Percentiles rank a stretch among this genome's conserved stretches.
phyloP scores from a whole-genome alignment of 2,113 vertebrate genomes.

The Thunnus maccoyii region DNA sequence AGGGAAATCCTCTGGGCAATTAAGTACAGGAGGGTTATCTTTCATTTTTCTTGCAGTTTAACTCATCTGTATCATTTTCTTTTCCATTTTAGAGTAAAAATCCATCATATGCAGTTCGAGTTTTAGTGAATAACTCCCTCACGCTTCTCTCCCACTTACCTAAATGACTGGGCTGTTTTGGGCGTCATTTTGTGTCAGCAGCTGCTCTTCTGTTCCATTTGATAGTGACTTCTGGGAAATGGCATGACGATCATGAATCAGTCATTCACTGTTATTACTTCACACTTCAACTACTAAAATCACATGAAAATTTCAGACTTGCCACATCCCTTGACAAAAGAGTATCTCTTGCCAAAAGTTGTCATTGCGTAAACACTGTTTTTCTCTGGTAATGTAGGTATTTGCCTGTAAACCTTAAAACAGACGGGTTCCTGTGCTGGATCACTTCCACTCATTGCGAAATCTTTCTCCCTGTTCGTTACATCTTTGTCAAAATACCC shows the following conservation, averaged over 20 bases:
- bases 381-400: not conserved
- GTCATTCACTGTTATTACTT: not conserved
- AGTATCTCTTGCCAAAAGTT: not conserved
- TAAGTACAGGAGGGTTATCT: not conserved
- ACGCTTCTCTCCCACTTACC: not conserved
- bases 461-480: constrained; percentile 28
- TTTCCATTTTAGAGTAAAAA: too few relatives aligned
- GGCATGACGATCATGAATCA: not conserved
- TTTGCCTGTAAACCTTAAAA: constrained; percentile 6
- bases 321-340: constrained; percentile 14
- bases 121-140: constrained; percentile 1
- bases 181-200: not conserved
- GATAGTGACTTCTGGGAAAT: constrained; percentile 17
- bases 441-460: constrained; percentile 47
- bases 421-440: not conserved
- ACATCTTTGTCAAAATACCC: constrained; percentile 1
- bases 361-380: not conserved
- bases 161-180: not conserved
- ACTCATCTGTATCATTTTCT: not conserved
- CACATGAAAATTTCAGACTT: not conserved
- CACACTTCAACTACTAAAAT: constrained; percentile 2
- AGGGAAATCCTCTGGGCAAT: not conserved
- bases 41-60: not conserved
- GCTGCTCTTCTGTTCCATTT: not conserved
- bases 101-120: too few relatives aligned